These are phyloP conservation scores for Hybognathus amarus DNA, from an alignment of 2,797 vertebrate species.

Conservation along the genomic window DNA sequence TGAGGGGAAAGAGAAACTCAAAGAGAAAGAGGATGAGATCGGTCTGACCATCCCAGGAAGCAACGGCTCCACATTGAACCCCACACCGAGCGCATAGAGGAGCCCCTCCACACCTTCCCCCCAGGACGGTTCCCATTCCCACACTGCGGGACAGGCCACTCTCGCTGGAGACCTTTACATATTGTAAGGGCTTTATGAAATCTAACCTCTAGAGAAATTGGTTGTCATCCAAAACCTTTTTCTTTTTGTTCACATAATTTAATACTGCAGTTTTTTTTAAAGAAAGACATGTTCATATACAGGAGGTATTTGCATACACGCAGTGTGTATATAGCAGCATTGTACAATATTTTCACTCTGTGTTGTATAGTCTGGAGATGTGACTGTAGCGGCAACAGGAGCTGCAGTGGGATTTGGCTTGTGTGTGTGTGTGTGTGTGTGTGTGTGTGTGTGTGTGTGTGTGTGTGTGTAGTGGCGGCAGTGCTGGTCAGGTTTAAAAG, in stretches of 20 bases:
- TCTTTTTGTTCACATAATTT: slow-evolving; percentile 78
- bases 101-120: slow-evolving; percentile 53
- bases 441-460: slow-evolving; percentile 56
- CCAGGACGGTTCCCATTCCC: slow-evolving; percentile 58
- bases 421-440: slow-evolving; percentile 59
- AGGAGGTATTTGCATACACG: slow-evolving; percentile 65
- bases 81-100: slow-evolving; percentile 92
- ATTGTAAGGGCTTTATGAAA: slow-evolving; percentile 87
- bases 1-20: slow-evolving; percentile 73
- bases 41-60: slow-evolving; percentile 88
- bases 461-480: slow-evolving; percentile 53
- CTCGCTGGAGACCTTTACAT: slow-evolving; percentile 86
- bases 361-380: slow-evolving; percentile 54
- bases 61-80: slow-evolving; percentile 91
- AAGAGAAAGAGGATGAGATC: slow-evolving; percentile 77
- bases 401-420: slow-evolving; percentile 62
- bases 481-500: slow-evolving; percentile 65
- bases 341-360: slow-evolving; percentile 53
- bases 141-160: slow-evolving; percentile 79
- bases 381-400: slow-evolving; percentile 54
- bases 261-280: slow-evolving; percentile 75
- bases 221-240: slow-evolving; percentile 76
- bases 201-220: slow-evolving; percentile 79
- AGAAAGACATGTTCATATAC: slow-evolving; percentile 70
- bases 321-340: slow-evolving; percentile 59